A percentile compares a stretch with the other conserved stretches of the same genome.
Evolutionary conservation across 2,888 invertebrate species (phyloP).

Genomic region (Chrysolina oricalcia): DNA sequence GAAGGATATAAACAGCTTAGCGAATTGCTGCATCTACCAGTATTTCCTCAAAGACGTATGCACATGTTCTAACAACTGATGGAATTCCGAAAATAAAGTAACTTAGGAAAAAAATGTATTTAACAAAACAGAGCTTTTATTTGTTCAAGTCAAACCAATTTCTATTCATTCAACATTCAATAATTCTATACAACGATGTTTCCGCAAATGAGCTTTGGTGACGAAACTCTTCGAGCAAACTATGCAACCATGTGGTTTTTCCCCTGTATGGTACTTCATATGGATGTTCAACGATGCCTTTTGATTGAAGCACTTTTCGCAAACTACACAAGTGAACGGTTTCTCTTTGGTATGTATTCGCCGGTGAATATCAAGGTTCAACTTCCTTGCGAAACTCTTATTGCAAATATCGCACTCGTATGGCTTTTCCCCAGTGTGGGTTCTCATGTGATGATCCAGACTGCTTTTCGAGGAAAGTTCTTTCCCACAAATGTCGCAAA

Average conservation of each 20-base stretch:
- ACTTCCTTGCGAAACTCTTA: slow-evolving; percentile 54
- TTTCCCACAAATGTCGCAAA: slow-evolving; percentile 61
- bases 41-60: no score
- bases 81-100: no score
- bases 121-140: no score
- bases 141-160: no score
- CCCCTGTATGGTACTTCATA: slow-evolving; percentile 54
- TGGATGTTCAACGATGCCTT: slow-evolving; percentile 71
- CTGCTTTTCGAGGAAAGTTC: slow-evolving; percentile 51
- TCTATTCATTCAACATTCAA: not conserved
- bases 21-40: no score
- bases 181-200: not conserved
- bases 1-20: no score
- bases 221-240: slow-evolving; percentile 57
- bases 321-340: slow-evolving; percentile 56
- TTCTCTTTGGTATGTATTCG: slow-evolving; percentile 73
- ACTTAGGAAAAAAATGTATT: no score
- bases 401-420: slow-evolving; percentile 54
- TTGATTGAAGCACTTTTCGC: slow-evolving; percentile 74
- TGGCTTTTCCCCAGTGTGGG: slow-evolving; percentile 64
- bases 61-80: no score
- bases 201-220: slow-evolving; percentile 41
- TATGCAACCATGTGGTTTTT: slow-evolving; percentile 67
- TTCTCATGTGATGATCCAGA: slow-evolving; percentile 57
- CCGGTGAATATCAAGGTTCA: slow-evolving; percentile 67